These are phyloP conservation scores for Dusona sp. DNA, from an alignment of 2,888 invertebrate genomes.

Conservation along the genomic window DNA sequence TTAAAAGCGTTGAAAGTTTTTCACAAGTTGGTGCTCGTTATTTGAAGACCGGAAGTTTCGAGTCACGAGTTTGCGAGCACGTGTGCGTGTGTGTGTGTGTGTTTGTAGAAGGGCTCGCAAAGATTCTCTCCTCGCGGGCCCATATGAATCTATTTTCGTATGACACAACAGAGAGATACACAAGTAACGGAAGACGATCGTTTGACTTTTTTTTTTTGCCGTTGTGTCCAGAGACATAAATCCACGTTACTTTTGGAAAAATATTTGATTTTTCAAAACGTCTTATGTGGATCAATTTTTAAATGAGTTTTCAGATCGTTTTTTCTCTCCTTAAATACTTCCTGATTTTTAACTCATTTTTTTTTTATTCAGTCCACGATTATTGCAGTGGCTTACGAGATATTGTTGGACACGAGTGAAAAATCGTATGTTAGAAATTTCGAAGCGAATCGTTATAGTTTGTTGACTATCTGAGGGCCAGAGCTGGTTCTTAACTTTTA, in stretches of 20 bases:
- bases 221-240: not conserved
- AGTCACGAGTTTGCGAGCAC: not conserved
- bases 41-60: conserved; percentile 46
- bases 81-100: not conserved
- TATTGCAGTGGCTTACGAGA: not conserved
- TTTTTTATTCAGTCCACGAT: not conserved
- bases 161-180: conserved; percentile 27
- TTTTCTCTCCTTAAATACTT: not conserved
- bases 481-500: not conserved
- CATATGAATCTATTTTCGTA: conserved; percentile 45
- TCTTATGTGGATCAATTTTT: not conserved
- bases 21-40: conserved; percentile 12
- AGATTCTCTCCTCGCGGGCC: conserved; percentile 2
- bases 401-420: not conserved
- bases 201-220: conserved; percentile 12
- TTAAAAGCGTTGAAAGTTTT: not conserved
- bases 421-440: too few relatives aligned
- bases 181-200: conserved; percentile 5
- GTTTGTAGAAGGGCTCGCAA: not conserved
- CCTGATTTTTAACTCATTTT: not conserved
- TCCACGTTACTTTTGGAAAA: not conserved
- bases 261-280: not conserved
- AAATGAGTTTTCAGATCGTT: not conserved
- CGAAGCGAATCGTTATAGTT: too few relatives aligned
- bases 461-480: not conserved